Conservation (phyloP, 2,888 invertebrate species). For the Sesia bembeciformis region DNA sequence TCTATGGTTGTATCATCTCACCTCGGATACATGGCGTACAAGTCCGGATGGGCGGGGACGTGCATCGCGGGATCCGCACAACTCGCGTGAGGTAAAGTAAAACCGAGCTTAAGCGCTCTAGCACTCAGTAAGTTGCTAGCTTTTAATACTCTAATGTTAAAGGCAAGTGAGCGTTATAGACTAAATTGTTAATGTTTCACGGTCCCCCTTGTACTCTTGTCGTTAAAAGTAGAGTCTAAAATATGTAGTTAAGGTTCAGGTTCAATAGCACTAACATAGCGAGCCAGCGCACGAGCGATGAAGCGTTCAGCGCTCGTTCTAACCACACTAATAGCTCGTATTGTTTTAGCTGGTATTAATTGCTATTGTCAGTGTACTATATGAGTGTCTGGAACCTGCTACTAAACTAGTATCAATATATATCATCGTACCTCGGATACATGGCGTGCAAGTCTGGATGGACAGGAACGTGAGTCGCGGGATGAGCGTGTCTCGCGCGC, state of each 20-base stretch:
- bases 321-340: slow-evolving; percentile 63
- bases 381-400: slow-evolving; percentile 46
- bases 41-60: slow-evolving; percentile 53
- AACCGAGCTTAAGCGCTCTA: too few species aligned
- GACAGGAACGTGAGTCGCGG: slow-evolving; percentile 46
- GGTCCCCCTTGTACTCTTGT: too few species aligned
- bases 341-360: slow-evolving; percentile 70
- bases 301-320: slow-evolving; percentile 25
- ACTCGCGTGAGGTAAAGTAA: slow-evolving; percentile 26
- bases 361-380: slow-evolving; percentile 60
- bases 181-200: too few species aligned
- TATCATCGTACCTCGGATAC: slow-evolving; percentile 46
- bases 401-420: background rate
- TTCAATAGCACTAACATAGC: too few species aligned
- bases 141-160: too few species aligned
- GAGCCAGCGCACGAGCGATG: too few species aligned
- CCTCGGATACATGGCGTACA: slow-evolving; percentile 60
- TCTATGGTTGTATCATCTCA: slow-evolving; percentile 7
- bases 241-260: too few species aligned
- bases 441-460: slow-evolving; percentile 53
- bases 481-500: slow-evolving; percentile 22
- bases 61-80: slow-evolving; percentile 28
- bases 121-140: too few species aligned
- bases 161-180: too few species aligned
- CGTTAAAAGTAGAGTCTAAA: too few species aligned